A percentile compares a stretch with the other conserved stretches of the same genome.
These are phyloP conservation scores for Microctenopoma steveboyesi DNA, from an alignment of 2,797 vertebrate genomes.

Conservation along the genomic window DNA sequence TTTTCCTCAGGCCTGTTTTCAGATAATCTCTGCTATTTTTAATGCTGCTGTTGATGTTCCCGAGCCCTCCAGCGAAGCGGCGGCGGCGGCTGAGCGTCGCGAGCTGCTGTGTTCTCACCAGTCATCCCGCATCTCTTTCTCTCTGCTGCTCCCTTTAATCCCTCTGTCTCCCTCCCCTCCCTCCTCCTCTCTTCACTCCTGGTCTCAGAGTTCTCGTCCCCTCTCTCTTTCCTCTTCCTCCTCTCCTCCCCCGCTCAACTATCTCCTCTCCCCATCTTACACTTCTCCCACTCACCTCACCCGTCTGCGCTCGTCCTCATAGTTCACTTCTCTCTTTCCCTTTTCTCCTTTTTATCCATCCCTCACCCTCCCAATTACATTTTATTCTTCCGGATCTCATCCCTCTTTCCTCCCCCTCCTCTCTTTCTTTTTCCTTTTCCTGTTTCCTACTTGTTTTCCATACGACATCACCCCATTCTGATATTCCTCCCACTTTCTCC, in stretches of 20 bases:
- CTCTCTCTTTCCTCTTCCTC: not conserved
- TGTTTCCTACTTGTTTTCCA: too few species aligned
- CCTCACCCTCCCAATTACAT: not conserved
- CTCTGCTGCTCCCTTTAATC: conserved; percentile 55
- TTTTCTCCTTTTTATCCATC: not conserved
- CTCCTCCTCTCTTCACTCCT: conserved; percentile 4
- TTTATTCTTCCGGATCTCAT: too few species aligned
- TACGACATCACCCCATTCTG: too few species aligned
- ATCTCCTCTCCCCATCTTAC: not conserved
- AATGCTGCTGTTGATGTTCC: conserved; percentile 50
- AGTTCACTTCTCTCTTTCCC: not conserved
- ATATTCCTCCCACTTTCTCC: too few species aligned
- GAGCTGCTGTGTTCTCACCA: conserved; percentile 57
- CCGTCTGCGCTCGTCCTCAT: not conserved
- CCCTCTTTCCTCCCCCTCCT: too few species aligned
- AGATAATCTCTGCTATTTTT: conserved; percentile 59
- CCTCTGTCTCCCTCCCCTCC: conserved; percentile 23
- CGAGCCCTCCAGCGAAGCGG: conserved; percentile 44
- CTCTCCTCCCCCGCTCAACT: not conserved
- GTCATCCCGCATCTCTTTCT: conserved; percentile 45
- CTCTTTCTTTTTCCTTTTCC: too few species aligned
- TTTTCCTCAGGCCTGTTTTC: conserved; percentile 39
- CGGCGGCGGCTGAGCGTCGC: conserved; percentile 44
- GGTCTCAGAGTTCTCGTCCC: conserved; percentile 4
- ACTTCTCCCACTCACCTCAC: not conserved